phyloP scores from a whole-genome alignment of 1,140 invertebrate genomes.

The Apis laboriosa region DNA sequence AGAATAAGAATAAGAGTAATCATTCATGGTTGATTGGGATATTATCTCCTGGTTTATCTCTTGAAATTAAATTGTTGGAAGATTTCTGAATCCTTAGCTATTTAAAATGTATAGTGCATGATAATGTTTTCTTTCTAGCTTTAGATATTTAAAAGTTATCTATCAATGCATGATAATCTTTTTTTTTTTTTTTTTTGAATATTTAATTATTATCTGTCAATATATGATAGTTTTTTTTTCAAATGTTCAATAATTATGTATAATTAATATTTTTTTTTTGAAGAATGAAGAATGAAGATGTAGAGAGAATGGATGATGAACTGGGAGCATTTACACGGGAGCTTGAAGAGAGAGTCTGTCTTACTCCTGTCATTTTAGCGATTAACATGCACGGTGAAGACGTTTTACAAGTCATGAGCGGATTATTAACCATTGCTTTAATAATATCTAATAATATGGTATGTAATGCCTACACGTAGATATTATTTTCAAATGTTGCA shows the following conservation, averaged over 20 bases:
- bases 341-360: constrained; percentile 18
- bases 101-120: too few species aligned
- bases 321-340: constrained; percentile 32
- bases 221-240: too few species aligned
- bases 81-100: too few species aligned
- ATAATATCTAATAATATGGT: constrained; percentile 7
- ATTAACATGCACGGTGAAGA: constrained; percentile 4
- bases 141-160: too few species aligned
- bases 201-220: too few species aligned
- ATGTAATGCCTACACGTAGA: not conserved
- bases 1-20: too few species aligned
- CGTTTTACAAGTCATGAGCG: not conserved
- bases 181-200: too few species aligned
- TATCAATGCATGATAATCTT: too few species aligned
- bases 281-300: not conserved
- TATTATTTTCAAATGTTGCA: constrained; percentile 25
- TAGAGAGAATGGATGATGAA: constrained; percentile 13
- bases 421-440: constrained; percentile 7
- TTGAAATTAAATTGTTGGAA: too few species aligned
- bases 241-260: not conserved
- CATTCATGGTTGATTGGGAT: too few species aligned
- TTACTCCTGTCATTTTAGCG: constrained; percentile 32
- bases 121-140: too few species aligned
- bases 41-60: too few species aligned
- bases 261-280: not conserved